Evolutionary conservation across 2,888 invertebrate genomes (phyloP), one percentile per base, ranked within the genome.

Genomic region (Acanthacorydalis orientalis): DNA sequence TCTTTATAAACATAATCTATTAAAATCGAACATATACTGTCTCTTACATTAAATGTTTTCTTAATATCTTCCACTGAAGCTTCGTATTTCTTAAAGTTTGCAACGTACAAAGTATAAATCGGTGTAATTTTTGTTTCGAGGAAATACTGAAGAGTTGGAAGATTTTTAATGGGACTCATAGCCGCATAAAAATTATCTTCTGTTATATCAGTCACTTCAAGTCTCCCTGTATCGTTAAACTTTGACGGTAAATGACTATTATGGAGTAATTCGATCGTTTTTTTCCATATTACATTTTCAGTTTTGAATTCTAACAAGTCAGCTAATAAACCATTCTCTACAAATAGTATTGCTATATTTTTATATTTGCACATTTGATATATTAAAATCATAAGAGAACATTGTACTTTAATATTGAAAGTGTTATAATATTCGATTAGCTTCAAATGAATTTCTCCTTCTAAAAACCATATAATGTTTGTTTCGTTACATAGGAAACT

Each of bases 141-240:
- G 4, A 63, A 49, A 39, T 63, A 59, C 38, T 63, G 59, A 43
- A 63, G 48, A 38, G 59, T 51, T 1, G 60, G 62, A 49, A 63
- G 61, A 10, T 62, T 62, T 47, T 32, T 38, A 12, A 43, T 8
- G 2, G 12, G 12, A 10, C 31, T 11, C 31, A 31, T 12, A 4
- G 46, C 12, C 4, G 39, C 14, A 16, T 46, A 46, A 46, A 46
- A 46, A 6, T 32, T 12, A 16, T 65, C 60, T 53, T 67, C 62
- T 0, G 77, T 78, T 15, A 71, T 65, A 49, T 81, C 80, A 50
- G 72, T 74, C 35, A 79, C 68, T 2, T 74, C 73, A 32, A 81
- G 59, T 2, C 69, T 67, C 6, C 78, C 77, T 0, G 72, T 74
- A 53, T 77, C 73, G 1, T 75, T 75, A 48, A 80, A 73, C 57